Evolutionary conservation across 1,140 invertebrate genomes (phyloP).

Genomic region (Oryctes rhinoceros): DNA sequence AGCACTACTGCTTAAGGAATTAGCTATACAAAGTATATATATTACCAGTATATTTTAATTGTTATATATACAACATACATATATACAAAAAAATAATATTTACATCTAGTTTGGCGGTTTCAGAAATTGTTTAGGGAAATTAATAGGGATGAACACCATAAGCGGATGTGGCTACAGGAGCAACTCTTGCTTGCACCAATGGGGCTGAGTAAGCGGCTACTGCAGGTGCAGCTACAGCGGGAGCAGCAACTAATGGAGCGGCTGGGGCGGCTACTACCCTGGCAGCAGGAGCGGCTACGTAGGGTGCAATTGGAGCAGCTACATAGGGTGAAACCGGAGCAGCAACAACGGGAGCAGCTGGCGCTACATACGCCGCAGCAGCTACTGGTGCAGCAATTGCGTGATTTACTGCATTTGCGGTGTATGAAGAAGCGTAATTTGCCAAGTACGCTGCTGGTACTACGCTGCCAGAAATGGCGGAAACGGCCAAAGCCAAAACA

Average conservation of each 20-base stretch:
- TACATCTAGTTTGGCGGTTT: background rate
- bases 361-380: conserved; percentile 7
- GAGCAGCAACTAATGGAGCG: background rate
- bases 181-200: conserved; percentile 16
- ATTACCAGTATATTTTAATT: too few relatives aligned
- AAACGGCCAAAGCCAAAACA: background rate
- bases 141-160: conserved; percentile 21
- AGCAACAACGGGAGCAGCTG: conserved; percentile 35
- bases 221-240: conserved; percentile 11
- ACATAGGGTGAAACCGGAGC: conserved; percentile 16
- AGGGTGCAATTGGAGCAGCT: background rate
- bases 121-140: background rate
- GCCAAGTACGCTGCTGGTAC: conserved; percentile 42
- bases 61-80: too few relatives aligned
- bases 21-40: too few relatives aligned
- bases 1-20: too few relatives aligned
- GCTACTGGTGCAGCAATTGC: conserved; percentile 41
- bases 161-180: background rate
- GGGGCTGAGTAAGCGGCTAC: background rate
- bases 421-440: conserved; percentile 42
- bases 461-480: conserved; percentile 17
- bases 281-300: background rate
- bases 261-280: background rate
- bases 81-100: background rate
- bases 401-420: conserved; percentile 42